phyloP scores from a whole-genome alignment of 2,797 vertebrate genomes.

The Benthosema pterotum region DNA sequence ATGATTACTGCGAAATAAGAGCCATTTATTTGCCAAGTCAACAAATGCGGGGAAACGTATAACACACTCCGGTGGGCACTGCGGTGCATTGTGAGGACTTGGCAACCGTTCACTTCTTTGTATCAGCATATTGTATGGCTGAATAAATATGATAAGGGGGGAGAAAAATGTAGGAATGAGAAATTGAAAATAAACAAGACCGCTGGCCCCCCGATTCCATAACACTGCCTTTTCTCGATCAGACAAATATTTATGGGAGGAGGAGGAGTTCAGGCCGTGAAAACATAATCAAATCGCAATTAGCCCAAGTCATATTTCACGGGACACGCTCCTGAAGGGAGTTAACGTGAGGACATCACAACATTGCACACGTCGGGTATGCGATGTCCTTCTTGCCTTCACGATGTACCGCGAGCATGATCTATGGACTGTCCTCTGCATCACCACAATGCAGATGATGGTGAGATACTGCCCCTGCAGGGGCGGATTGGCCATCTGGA shows the following conservation, averaged over 20 bases:
- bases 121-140: slow-evolving; percentile 46
- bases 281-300: not conserved
- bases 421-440: not conserved
- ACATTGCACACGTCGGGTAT: not conserved
- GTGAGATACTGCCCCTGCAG: slow-evolving; percentile 7
- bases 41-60: slow-evolving; percentile 50
- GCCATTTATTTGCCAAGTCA: slow-evolving; percentile 48
- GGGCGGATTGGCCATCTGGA: too few species aligned
- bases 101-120: slow-evolving; percentile 32
- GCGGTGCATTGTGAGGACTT: slow-evolving; percentile 54
- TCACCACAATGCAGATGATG: not conserved
- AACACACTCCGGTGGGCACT: slow-evolving; percentile 20
- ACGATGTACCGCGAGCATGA: not conserved
- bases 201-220: not conserved
- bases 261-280: not conserved
- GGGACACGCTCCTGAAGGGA: not conserved
- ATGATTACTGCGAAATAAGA: slow-evolving; percentile 57
- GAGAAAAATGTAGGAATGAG: not conserved
- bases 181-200: slow-evolving; percentile 17
- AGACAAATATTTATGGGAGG: not conserved
- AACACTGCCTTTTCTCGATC: not conserved
- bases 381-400: slow-evolving; percentile 3
- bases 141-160: slow-evolving; percentile 56
- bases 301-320: not conserved
- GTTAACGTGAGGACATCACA: not conserved